Percentiles rank a stretch among this genome's conserved stretches.
Evolutionary conservation across 2,113 vertebrate species (phyloP).

Genomic region (Chelonoidis abingdonii): DNA sequence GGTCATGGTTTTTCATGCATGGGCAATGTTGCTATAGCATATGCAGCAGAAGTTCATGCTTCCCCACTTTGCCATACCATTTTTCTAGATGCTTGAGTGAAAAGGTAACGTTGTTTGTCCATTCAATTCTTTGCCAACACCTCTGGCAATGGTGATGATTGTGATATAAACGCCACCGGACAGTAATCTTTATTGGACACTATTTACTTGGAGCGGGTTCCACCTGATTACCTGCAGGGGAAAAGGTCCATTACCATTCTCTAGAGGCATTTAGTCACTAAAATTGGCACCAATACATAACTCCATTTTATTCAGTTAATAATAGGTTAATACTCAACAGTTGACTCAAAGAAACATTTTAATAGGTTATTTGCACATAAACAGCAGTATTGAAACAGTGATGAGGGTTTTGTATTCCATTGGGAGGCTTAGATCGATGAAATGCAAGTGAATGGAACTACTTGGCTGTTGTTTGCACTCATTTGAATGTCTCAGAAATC

Average conservation of each 20-base stretch:
- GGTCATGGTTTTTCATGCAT: accelerated
- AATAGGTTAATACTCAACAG: not conserved
- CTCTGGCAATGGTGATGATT: not conserved
- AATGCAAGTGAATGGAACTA: not conserved
- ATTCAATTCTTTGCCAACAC: accelerated
- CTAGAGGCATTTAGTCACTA: not conserved
- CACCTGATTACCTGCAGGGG: not conserved
- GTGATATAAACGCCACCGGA: not conserved
- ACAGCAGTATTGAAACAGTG: not conserved
- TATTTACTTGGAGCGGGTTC: not conserved
- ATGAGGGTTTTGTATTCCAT: not conserved
- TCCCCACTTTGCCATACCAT: accelerated
- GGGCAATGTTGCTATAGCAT: accelerated
- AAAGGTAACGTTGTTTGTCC: not conserved
- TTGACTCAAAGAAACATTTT: not conserved
- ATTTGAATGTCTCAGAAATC: not conserved
- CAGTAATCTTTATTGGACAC: not conserved
- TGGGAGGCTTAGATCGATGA: not conserved
- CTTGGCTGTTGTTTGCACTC: not conserved
- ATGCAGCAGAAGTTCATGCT: not conserved
- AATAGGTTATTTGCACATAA: not conserved
- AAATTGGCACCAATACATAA: conserved; percentile 15
- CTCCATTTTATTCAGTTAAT: not conserved
- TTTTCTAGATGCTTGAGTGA: not conserved
- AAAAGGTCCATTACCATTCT: not conserved